Base-by-base conservation (phyloP, 2,113 vertebrate genomes). In the Gopherus evgoodei region DNA sequence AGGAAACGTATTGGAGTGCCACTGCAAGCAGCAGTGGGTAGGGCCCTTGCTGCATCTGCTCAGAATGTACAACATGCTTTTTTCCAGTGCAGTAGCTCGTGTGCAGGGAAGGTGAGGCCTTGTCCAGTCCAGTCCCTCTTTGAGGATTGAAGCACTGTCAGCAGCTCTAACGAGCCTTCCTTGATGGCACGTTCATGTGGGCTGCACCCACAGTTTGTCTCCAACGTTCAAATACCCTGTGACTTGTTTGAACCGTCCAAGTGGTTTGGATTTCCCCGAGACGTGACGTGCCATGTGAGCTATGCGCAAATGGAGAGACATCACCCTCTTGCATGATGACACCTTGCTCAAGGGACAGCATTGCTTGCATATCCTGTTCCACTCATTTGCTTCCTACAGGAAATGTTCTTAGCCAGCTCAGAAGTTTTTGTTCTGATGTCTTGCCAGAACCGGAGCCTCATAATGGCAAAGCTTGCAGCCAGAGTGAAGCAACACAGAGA, bases 401-500 rank as follows among this genome's bases (percentile, higher is more conserved):
- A 92, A 47, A 59, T 82, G 62, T 8, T 52, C 89, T 3, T 52
- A 87, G 81, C 91, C 87, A 86, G 49, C 65, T 86, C 42, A 9
- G 75, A 13, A 83, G 54, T 62, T 29, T 4, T 53, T 49, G 79
- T 90, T 76, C 79, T 42, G 57, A 81, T 81, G 88, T 52, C 38
- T 5, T 84, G 88, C 90, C 87, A 83, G 91, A 57, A 44, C n/a
- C 19, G 19, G n/a, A 69, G 81, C 81, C 90, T 88, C 11, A 27
- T 93, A n/a, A 3, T 19, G 5, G 76, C 6, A n/a, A 86, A 76
- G 93, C 95, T 93, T 83, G 90, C 87, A 95, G 91, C 76, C 83
- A 35, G 9, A 29, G 17, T 96, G 96, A 96, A 86, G 96, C 95
- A 96, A 94, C 49, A 78, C 10, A 47, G 59, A 52, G 72, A 87